Percentiles rank a stretch among this genome's conserved stretches.
Conservation (phyloP, 2,888 invertebrate genomes). For the Eilema depressum region DNA sequence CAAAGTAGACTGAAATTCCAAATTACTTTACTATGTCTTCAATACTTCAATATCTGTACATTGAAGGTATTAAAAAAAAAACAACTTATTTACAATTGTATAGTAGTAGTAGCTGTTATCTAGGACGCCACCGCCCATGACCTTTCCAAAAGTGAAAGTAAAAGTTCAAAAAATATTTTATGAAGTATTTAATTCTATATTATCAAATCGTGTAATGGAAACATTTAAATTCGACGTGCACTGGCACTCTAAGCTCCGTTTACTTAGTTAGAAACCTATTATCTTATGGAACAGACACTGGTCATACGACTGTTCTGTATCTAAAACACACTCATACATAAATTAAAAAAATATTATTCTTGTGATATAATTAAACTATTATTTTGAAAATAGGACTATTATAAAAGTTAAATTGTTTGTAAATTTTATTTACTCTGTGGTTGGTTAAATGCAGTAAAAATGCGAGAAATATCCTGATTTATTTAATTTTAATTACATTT, state of each 20-base stretch:
- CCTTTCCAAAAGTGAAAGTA: too few species aligned
- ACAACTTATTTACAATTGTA: too few species aligned
- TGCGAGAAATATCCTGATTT: not conserved
- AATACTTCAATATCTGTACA: too few species aligned
- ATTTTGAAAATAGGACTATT: not conserved
- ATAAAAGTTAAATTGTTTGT: not conserved
- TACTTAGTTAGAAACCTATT: slow-evolving; percentile 68
- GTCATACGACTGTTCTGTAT: slow-evolving; percentile 29
- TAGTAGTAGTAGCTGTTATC: too few species aligned
- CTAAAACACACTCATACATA: not conserved
- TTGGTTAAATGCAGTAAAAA: not conserved
- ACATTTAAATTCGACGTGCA: slow-evolving; percentile 47
- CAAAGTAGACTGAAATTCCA: too few species aligned
- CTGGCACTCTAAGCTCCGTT: slow-evolving; percentile 46
- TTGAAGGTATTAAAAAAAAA: too few species aligned
- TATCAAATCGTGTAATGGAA: slow-evolving; percentile 51
- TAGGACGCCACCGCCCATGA: too few species aligned
- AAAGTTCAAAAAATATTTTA: not conserved
- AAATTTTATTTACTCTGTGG: not conserved
- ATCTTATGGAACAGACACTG: slow-evolving; percentile 61
- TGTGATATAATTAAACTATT: not conserved
- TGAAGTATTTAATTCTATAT: not conserved
- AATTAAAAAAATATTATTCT: not conserved
- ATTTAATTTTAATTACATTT: not conserved
- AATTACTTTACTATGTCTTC: too few species aligned